Evolutionary conservation across 2,797 vertebrate species (phyloP), one percentile per base, ranked within the genome.

Genomic region (Decapterus maruadsi): DNA sequence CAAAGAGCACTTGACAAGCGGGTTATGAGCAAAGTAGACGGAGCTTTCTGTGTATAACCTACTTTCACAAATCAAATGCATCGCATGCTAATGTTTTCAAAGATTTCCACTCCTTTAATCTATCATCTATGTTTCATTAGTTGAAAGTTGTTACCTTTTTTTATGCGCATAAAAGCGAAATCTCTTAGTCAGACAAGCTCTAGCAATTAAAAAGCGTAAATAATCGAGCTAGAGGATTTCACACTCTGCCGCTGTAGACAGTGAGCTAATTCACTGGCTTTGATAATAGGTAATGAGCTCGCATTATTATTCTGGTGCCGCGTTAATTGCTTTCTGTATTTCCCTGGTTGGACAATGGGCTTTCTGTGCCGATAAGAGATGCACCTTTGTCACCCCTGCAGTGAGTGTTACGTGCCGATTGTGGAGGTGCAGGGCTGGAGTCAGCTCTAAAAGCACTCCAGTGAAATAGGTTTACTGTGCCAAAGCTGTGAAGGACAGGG

Each of bases 241-340:
- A 95, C 93, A 94, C 92, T 89, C 91, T 82, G 91, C 90, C 87
- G 89, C 90, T 78, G 91, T 89, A 94, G 94, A 95, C 93, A 92
- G 92, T 91, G 92, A 96, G 95, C 94, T 95, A 95, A 95, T 95
- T 95, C 93, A 90, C 90, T 75, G 82, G 89, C 93, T 95, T 95
- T 95, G 95, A 95, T 95, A 95, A 94, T 94, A 92, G 92, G 93
- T 95, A 95, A 96, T 95, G 94, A 96, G 95, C 94, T 92, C 68
- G 82, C 93, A 94, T 95, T 95, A 95, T 95, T 95, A 94, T 95
- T 95, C 93, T 90, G 90, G 85, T 90, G 93, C 85, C 58, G 84
- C 90, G 91, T 94, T 95, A 96, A 96, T 96, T 96, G 94, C 95
- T 95, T 95, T 95, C 94, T 94, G 93, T 94, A 94, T 94, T 94